Conservation (phyloP, 92 coral and sea anemone species). For the Siderastrea radians region DNA sequence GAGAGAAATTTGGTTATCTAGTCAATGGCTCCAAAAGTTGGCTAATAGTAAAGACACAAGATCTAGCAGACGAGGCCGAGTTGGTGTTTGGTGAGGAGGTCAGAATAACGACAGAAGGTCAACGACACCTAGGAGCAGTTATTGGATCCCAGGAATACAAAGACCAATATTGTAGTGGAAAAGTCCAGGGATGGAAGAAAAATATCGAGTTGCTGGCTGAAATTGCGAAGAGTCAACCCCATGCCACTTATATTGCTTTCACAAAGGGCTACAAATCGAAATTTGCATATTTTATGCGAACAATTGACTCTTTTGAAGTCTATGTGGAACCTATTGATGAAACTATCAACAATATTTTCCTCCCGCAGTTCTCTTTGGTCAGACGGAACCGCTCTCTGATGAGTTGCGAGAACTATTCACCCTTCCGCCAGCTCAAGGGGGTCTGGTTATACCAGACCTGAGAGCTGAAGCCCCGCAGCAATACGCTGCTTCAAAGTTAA, state of each 20-base stretch:
- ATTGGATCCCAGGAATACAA: conserved; percentile 17
- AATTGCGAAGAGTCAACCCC: neutral
- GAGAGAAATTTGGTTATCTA: conserved; percentile 33
- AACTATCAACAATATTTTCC: neutral
- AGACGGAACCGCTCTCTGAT: too few species aligned
- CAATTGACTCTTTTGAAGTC: too few species aligned
- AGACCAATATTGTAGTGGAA: neutral
- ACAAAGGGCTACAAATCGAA: too few species aligned
- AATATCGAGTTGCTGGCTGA: neutral
- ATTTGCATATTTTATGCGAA: too few species aligned
- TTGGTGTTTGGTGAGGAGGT: neutral
- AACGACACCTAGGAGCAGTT: conserved; percentile 55
- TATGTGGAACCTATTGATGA: too few species aligned
- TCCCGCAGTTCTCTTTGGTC: too few species aligned
- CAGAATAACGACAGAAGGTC: conserved; percentile 7
- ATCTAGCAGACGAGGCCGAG: neutral
- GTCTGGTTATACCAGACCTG: too few species aligned
- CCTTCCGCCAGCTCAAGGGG: too few species aligned
- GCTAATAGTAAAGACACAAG: conserved; percentile 6
- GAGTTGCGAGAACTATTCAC: too few species aligned
- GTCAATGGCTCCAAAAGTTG: conserved; percentile 37
- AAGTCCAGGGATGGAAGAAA: neutral
- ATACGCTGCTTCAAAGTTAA: too few species aligned
- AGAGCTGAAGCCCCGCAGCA: too few species aligned
- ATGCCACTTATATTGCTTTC: neutral